phyloP scores from a whole-genome alignment of 1,140 invertebrate genomes.

The Himalopsyche phryganea region DNA sequence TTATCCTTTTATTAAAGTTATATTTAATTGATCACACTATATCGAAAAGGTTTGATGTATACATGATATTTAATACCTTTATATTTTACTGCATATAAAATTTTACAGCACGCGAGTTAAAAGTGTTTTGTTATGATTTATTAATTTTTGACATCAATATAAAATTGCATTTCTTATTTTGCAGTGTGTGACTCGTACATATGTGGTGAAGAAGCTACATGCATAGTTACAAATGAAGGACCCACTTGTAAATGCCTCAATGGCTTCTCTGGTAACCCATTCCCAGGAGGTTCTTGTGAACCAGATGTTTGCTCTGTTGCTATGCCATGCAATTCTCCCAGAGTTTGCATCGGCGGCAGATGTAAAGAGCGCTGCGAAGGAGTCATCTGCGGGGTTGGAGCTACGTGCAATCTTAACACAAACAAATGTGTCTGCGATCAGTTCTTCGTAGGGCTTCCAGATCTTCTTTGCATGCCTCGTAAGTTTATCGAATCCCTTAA shows the following conservation, averaged over 20 bases:
- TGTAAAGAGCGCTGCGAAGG: slow-evolving; percentile 84
- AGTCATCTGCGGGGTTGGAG: slow-evolving; percentile 73
- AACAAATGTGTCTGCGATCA: slow-evolving; percentile 84
- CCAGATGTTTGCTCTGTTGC: slow-evolving; percentile 75
- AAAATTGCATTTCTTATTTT: slow-evolving; percentile 28
- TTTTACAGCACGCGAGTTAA: too few species aligned
- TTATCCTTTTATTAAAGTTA: too few species aligned
- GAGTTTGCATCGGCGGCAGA: slow-evolving; percentile 77
- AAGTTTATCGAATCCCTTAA: slow-evolving; percentile 50
- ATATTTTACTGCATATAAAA: too few species aligned
- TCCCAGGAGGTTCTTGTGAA: slow-evolving; percentile 79
- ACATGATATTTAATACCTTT: too few species aligned
- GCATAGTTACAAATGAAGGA: slow-evolving; percentile 79
- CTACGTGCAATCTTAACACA: slow-evolving; percentile 71
- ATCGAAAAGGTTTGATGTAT: too few species aligned
- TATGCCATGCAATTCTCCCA: slow-evolving; percentile 71
- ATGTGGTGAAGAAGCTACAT: slow-evolving; percentile 80
- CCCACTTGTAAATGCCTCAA: slow-evolving; percentile 84
- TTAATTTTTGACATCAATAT: too few species aligned
- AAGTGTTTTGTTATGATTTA: too few species aligned
- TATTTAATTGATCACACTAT: too few species aligned
- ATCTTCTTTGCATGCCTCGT: slow-evolving; percentile 87
- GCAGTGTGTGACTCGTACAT: slow-evolving; percentile 74
- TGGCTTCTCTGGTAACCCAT: slow-evolving; percentile 84
- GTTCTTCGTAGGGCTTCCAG: slow-evolving; percentile 84